Conservation (phyloP, 1,140 invertebrate genomes). For the Drosophila sechellia region DNA sequence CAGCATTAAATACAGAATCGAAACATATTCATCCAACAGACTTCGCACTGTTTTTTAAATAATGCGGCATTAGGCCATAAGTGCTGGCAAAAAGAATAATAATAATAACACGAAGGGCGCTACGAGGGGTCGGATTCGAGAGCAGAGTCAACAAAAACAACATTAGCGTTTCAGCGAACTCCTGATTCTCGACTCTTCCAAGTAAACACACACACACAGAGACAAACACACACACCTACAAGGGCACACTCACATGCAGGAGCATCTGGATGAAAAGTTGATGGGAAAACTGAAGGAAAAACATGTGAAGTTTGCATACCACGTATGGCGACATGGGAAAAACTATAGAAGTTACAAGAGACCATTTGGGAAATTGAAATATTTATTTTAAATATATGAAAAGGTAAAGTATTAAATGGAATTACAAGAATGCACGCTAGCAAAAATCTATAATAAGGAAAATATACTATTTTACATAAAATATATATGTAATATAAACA, state of each 20-base stretch:
- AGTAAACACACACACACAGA: constrained; percentile 35
- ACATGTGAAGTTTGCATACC: constrained; percentile 15
- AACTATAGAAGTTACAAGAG: neutral
- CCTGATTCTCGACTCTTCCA: constrained; percentile 18
- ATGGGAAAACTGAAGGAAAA: constrained; percentile 11
- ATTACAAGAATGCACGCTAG: neutral
- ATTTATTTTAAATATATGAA: neutral
- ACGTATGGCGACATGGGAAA: neutral
- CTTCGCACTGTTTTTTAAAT: neutral
- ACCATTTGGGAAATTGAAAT: neutral
- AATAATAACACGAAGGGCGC: constrained; percentile 4
- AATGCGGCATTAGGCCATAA: constrained; percentile 42
- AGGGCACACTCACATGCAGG: constrained; percentile 1
- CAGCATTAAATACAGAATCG: constrained; percentile 3
- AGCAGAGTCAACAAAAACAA: constrained; percentile 58
- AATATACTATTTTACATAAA: neutral
- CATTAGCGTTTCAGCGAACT: constrained; percentile 29
- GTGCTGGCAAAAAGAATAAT: constrained; percentile 40
- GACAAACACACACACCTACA: neutral
- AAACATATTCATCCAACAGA: constrained; percentile 7
- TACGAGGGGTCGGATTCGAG: constrained; percentile 10
- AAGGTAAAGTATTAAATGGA: neutral
- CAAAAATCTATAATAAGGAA: too few species aligned
- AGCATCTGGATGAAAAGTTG: constrained; percentile 7
- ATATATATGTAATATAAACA: too few species aligned